phyloP scores from a whole-genome alignment of 1,140 invertebrate species.

The Spodoptera frugiperda region DNA sequence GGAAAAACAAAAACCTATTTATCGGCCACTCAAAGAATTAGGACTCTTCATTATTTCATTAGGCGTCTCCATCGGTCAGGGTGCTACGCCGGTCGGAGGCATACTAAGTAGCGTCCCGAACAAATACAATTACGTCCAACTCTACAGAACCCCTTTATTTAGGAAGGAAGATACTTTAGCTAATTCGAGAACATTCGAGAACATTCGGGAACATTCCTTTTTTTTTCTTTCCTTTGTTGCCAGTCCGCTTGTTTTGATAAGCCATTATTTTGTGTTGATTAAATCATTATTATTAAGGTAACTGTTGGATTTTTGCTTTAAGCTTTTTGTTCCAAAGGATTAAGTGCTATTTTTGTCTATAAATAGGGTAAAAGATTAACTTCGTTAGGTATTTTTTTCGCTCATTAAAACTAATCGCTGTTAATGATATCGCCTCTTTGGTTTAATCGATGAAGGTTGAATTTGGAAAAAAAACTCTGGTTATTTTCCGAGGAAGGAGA shows the following conservation, averaged over 20 bases:
- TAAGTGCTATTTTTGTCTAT: background rate
- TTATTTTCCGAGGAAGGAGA: no score
- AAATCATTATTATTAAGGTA: constrained; percentile 26
- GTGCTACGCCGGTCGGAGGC: background rate
- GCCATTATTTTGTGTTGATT: constrained; percentile 27
- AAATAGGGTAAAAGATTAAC: no score
- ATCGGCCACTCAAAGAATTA: constrained; percentile 20
- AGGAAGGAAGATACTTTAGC: constrained; percentile 21
- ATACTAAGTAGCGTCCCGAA: constrained; percentile 31
- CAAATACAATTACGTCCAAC: constrained; percentile 39
- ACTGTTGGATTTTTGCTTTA: background rate
- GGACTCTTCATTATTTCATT: constrained; percentile 36
- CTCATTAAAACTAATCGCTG: no score
- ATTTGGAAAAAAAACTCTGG: no score
- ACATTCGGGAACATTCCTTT: constrained; percentile 20
- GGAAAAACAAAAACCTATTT: constrained; percentile 13
- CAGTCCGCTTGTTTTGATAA: constrained; percentile 10
- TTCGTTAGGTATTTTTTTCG: no score
- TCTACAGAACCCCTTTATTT: constrained; percentile 32
- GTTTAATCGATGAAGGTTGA: no score
- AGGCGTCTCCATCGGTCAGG: background rate
- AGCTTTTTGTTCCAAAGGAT: background rate
- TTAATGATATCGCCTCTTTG: no score
- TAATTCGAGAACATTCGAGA: constrained; percentile 37
- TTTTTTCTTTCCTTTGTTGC: constrained; percentile 1